Conservation (phyloP, 2,797 vertebrate species). For the Smutsia temminckii region DNA sequence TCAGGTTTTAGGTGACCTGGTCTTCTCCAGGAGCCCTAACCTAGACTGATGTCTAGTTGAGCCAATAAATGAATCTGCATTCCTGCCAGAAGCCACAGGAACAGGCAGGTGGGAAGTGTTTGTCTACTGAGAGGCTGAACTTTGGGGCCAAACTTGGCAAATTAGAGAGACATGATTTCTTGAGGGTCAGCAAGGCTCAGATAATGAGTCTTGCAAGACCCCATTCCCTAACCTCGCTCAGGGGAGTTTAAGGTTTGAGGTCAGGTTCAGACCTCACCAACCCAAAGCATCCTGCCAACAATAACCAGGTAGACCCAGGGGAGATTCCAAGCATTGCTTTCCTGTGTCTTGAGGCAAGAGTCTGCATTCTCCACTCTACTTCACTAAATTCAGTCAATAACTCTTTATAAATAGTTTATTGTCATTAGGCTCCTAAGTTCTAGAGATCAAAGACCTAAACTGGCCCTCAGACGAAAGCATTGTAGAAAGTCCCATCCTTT, state of each 20-base stretch:
- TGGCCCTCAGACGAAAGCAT: conserved; percentile 4
- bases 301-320: background rate
- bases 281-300: background rate
- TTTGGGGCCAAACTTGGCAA: background rate
- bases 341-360: background rate
- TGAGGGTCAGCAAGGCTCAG: background rate
- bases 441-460: conserved; percentile 47
- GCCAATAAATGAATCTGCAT: background rate
- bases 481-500: conserved; percentile 29
- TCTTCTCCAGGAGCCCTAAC: background rate
- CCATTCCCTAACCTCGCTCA: background rate
- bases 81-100: background rate
- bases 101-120: background rate
- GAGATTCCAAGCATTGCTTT: background rate
- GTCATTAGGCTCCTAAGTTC: conserved; percentile 51
- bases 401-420: conserved; percentile 67
- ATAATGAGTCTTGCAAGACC: background rate
- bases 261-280: background rate
- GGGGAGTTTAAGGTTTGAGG: background rate
- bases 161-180: background rate
- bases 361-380: background rate
- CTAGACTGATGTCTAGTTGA: background rate
- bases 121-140: background rate
- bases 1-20: background rate
- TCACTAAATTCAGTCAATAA: conserved; percentile 50